Evolutionary conservation across 2,113 vertebrate species (phyloP), one percentile per base, ranked within the genome.

Genomic region (Cyanoramphus novaezelandiae): DNA sequence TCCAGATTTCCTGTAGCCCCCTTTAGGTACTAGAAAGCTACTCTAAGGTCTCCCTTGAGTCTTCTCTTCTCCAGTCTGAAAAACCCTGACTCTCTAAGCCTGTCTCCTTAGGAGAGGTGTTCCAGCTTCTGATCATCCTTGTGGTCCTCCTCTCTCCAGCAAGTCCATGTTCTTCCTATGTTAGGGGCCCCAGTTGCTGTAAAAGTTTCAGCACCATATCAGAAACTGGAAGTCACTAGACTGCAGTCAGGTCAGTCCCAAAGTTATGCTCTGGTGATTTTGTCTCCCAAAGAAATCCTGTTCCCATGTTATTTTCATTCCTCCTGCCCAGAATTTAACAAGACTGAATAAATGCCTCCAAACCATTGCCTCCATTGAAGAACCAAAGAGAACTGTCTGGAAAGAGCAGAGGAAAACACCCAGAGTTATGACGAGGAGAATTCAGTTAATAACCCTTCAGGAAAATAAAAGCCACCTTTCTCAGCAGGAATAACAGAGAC

Each of bases 401-500:
- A 68, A 92, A 78, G 65, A 18, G 17, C 33, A 60, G 33, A 72
- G n/a, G 49, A 68, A 83, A 96, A 86, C 60, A 71, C 37, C 2
- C 35, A 18, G 43, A 44, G 13, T 75, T 78, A 50, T 19, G 82
- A 75, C 39, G 68, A 83, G 63, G 52, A 83, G 60, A 74, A 95
- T 92, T 92, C 69, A 88, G 72, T 67, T 78, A 95, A 77, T 71
- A 86, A 83, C 60, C 67, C 69, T 70, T 84, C 76, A 90, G 57
- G 86, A 90, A 88, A 96, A 91, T 25, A 72, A 90, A 88, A 93
- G 85, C 55, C 43, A 90, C 62, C 47, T 93, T 82, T 86, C 88
- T 93, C 88, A 52, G 80, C 80, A 92, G 88, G 94, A 97, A 90
- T 55, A 94, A 86, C 82, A 90, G 72, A 86, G 78, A 75, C 72